Evolutionary conservation across 1,140 invertebrate genomes (phyloP).

Genomic region (Maconellicoccus hirsutus): DNA sequence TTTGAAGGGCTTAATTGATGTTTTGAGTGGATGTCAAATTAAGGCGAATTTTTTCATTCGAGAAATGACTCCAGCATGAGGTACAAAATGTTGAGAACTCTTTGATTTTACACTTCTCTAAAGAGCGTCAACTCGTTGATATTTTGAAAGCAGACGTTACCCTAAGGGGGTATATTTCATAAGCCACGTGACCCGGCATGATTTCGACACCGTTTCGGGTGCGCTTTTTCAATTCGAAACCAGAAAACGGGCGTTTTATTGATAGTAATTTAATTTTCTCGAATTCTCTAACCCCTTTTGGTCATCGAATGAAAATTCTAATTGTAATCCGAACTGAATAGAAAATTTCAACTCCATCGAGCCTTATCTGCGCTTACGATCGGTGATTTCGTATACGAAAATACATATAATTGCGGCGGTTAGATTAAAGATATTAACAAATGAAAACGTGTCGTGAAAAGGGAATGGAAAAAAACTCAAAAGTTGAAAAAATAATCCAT

Average conservation of each 20-base stretch:
- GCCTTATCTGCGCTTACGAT: too few species aligned
- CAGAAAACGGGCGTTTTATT: slow-evolving; percentile 22
- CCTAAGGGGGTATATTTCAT: slow-evolving; percentile 19
- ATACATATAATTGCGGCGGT: neutral
- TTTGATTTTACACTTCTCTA: neutral
- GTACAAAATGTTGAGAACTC: neutral
- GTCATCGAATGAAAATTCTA: too few species aligned
- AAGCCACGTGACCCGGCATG: slow-evolving; percentile 19
- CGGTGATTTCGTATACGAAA: too few species aligned
- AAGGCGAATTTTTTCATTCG: too few species aligned
- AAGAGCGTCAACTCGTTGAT: slow-evolving; percentile 9
- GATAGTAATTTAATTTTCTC: slow-evolving; percentile 22
- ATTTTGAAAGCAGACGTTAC: slow-evolving; percentile 16
- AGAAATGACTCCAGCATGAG: neutral
- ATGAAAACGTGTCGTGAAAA: neutral
- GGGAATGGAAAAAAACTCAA: neutral
- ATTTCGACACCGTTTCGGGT: slow-evolving; percentile 18
- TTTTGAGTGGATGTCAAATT: too few species aligned
- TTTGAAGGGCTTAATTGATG: too few species aligned
- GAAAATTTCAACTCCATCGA: too few species aligned
- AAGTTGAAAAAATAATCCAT: neutral
- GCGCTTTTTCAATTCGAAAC: slow-evolving; percentile 22
- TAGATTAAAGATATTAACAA: neutral
- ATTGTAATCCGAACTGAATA: too few species aligned
- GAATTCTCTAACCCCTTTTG: slow-evolving; percentile 15